Base-by-base conservation (phyloP, 2,797 vertebrate species). In the Sparus aurata region DNA sequence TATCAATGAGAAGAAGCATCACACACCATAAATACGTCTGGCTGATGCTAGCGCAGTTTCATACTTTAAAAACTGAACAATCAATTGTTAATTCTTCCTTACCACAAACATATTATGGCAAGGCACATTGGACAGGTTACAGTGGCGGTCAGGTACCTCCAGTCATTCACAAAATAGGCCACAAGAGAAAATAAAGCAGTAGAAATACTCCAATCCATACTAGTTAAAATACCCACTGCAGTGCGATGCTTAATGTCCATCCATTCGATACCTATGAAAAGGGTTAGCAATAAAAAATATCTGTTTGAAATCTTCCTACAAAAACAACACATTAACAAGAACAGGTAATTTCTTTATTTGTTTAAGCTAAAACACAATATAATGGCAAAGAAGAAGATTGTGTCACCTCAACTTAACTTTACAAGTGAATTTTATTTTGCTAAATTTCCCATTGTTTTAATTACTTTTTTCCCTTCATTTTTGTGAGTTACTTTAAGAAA, bases 21-120 rank as follows among this genome's bases (percentile, higher is more conserved):
- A 38, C 9, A 10, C 38, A 38, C 2, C 1, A 8, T 38, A 38
- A 38, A 38, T 38, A 38, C 9, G 2, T 11, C 38, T 38, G 38
- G 10, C 38, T 38, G 10, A 10, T 11, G 9, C n/a, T 27, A 53
- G 12, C 1, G 17, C 22, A 47, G 16, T n/a, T 57, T 20, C 22
- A 25, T 12, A 22, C 16, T 53, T 23, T 60, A 15, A 52, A 41
- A 69, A 30, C 7, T 12, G 11, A 23, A 45, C 58, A 25, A 10
- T 16, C 18, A 60, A 34, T 12, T 34, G 34, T 18, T 41, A 38
- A 43, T 47, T 67, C 60, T 34, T 83, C 12, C 95, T 96, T 91
- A 97, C 97, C 96, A 93, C 92, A 96, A 93, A 76, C 77, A 93
- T 77, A 96, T 2, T 10, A 96, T 86, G 74, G 96, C 96, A 69